Evolutionary conservation across 2,113 vertebrate genomes (phyloP).

Genomic region (Dunckerocampus dactyliophorus): DNA sequence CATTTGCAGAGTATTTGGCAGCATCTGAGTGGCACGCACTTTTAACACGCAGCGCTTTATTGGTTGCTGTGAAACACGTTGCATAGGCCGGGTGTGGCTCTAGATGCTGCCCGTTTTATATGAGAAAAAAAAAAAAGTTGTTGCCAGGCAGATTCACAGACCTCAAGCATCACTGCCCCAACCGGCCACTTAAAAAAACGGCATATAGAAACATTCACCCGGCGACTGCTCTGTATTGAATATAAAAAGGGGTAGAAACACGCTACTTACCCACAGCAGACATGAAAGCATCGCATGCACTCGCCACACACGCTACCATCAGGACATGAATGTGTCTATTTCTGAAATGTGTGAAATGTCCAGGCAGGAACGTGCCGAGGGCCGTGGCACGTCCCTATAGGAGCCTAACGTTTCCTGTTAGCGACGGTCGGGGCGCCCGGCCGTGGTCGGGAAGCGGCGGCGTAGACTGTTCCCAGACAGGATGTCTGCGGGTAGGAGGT

Average conservation of each 20-base stretch:
- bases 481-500: conserved; percentile 62
- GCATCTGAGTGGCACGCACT: conserved; percentile 2
- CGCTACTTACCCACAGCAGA: conserved; percentile 14
- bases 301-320: conserved; percentile 28
- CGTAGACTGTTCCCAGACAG: conserved; percentile 53
- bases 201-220: not conserved
- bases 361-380: conserved; percentile 33
- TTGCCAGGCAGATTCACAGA: conserved; percentile 1
- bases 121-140: too few relatives aligned
- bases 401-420: conserved; percentile 36
- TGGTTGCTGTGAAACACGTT: conserved; percentile 17
- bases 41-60: conserved; percentile 8
- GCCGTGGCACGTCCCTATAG: conserved; percentile 24
- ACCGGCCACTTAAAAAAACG: too few relatives aligned
- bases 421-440: conserved; percentile 19
- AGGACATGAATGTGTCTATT: conserved; percentile 47
- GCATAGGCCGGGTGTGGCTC: not conserved
- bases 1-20: conserved; percentile 7
- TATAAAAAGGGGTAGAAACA: not conserved
- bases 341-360: conserved; percentile 58
- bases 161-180: not conserved
- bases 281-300: conserved; percentile 27
- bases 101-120: too few relatives aligned
- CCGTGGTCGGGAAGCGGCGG: conserved; percentile 45
- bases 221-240: not conserved